Evolutionary conservation across 2,797 vertebrate species (phyloP).

Genomic region (Sebastes steindachneri): DNA sequence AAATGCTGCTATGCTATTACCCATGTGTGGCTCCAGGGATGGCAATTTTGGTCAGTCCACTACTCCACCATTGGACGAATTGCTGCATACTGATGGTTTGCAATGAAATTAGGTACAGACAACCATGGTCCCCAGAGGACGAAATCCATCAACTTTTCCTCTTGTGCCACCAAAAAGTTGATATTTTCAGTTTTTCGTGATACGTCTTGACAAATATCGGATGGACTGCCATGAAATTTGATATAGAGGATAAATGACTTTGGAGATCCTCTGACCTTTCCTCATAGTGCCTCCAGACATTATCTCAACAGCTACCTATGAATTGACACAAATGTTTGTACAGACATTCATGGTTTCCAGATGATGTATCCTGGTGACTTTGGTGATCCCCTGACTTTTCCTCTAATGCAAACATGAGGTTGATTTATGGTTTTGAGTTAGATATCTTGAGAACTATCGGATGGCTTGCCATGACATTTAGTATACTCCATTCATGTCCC

Average conservation of each 20-base stretch:
- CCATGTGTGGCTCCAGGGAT: neutral
- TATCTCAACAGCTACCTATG: neutral
- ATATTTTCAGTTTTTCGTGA: neutral
- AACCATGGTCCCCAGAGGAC: neutral
- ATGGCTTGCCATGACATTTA: neutral
- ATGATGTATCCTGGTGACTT: neutral
- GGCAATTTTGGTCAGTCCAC: neutral
- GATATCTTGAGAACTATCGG: neutral
- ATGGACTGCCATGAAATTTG: neutral
- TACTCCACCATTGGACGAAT: neutral
- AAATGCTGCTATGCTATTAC: neutral
- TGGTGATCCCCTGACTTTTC: neutral
- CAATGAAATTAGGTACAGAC: neutral
- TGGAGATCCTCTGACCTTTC: neutral
- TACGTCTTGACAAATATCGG: neutral
- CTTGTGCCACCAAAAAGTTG: neutral
- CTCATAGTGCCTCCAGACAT: neutral
- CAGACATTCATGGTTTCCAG: neutral
- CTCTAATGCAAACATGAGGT: neutral
- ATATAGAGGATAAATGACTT: neutral
- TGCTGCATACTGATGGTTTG: neutral
- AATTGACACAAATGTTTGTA: neutral
- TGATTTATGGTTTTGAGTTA: neutral
- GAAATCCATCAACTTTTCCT: neutral
- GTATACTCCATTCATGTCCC: neutral